These are phyloP conservation scores for Chironomus striatipennis DNA, from an alignment of 1,140 invertebrate genomes.

Conservation along the genomic window DNA sequence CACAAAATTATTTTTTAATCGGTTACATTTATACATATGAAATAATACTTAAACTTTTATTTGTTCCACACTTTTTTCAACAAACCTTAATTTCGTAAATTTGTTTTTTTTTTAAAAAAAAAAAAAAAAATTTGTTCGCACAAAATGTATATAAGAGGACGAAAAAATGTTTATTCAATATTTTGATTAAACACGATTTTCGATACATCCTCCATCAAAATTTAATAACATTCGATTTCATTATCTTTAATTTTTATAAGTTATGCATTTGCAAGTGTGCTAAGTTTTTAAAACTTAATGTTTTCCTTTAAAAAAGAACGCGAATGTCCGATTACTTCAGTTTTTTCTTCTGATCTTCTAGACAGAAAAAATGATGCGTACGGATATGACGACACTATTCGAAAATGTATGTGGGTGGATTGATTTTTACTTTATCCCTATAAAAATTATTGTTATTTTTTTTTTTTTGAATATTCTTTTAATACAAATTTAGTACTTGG, in stretches of 20 bases:
- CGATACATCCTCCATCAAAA: background rate
- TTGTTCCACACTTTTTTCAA: background rate
- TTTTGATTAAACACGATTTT: background rate
- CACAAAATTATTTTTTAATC: background rate
- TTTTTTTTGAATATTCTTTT: too few relatives aligned
- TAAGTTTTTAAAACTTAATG: background rate
- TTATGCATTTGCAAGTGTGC: background rate
- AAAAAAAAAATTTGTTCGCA: too few relatives aligned
- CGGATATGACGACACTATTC: background rate
- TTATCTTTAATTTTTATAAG: too few relatives aligned
- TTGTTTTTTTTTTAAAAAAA: background rate
- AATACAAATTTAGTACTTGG: too few relatives aligned
- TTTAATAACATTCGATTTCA: background rate
- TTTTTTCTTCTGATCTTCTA: background rate
- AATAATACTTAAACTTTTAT: background rate
- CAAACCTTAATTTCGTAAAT: background rate
- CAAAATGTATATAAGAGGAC: background rate
- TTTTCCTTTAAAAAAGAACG: background rate
- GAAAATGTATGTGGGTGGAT: background rate
- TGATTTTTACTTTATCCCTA: too few relatives aligned
- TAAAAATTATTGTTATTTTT: too few relatives aligned
- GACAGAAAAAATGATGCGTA: constrained; percentile 1
- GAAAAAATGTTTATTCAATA: constrained; percentile 3
- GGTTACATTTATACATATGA: background rate
- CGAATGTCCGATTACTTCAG: background rate